Evolutionary conservation across 2,113 vertebrate species (phyloP), one percentile per base, ranked within the genome.

Genomic region (Malurus cyaneus): DNA sequence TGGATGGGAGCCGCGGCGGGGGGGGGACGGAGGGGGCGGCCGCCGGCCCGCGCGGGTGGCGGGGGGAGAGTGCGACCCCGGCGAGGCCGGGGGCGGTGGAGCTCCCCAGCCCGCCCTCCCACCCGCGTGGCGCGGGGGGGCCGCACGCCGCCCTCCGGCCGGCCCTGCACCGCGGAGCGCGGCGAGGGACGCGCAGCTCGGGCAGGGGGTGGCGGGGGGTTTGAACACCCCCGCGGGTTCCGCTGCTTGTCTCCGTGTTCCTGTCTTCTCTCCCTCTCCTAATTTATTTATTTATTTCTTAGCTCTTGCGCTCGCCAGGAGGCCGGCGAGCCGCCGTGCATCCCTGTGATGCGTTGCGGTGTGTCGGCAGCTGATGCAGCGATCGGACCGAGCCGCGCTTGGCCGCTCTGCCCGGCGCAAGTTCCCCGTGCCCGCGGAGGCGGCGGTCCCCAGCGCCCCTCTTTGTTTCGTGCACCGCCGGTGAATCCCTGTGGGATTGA

Each of bases 401-500:
- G 6, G 6, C 39, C 18, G 42, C 26, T 20, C 46, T 56, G 64
- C 41, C 34, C 53, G 21, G 47, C 41, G 76, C 96, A 94, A 92
- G 81, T 74, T 73, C 92, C 78, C 79, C 46, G 87, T 84, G 56
- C 64, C 67, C 14, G 21, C 28, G 13, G 52, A 34, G 32, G 21
- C 52, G 21, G 59, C 17, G 2, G 52, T 5, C 46, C 49, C 31
- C 32, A 6, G 62, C 74, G 21, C 39, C 80, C 73, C 92, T 92
- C 89, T 66, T 94, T 95, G 28, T 93, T n/a, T 78, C 66, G 97
- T 95, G 82, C 66, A 87, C 86, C 74, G 85, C 96, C 86, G 66
- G 88, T 49, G 93, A 97, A 86, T 10, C 87, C 73, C 67, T 60
- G 94, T 91, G 94, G 97, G 97, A 98, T 95, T 97, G 94, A 97